Evolutionary conservation across 1,140 invertebrate species (phyloP).

Genomic region (Magallana angulata): DNA sequence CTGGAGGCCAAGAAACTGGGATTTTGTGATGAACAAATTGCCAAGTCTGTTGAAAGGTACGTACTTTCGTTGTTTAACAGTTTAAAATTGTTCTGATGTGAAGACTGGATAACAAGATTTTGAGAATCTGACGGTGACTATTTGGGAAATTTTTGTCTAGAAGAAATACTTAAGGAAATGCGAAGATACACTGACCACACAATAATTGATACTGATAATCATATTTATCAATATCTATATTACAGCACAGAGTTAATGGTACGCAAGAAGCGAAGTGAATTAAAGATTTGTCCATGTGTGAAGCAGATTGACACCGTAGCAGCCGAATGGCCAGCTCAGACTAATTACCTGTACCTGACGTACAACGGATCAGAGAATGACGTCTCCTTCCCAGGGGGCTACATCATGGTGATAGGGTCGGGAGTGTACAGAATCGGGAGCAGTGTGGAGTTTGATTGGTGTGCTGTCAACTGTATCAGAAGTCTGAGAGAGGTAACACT

Average conservation of each 20-base stretch:
- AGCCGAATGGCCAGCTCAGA: slow-evolving; percentile 98
- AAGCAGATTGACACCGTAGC: slow-evolving; percentile 99
- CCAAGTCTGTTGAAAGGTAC: slow-evolving; percentile 90
- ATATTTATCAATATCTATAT: background rate
- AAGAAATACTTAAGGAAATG: too few species aligned
- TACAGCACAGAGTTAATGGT: slow-evolving; percentile 80
- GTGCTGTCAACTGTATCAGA: slow-evolving; percentile 96
- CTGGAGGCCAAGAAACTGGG: slow-evolving; percentile 94
- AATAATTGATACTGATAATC: too few species aligned
- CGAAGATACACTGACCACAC: too few species aligned
- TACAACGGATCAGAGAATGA: slow-evolving; percentile 96
- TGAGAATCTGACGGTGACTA: too few species aligned
- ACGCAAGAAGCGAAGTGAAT: slow-evolving; percentile 76
- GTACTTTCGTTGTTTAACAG: slow-evolving; percentile 77
- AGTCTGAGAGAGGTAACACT: slow-evolving; percentile 89
- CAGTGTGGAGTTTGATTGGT: slow-evolving; percentile 99
- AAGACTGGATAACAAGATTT: too few species aligned
- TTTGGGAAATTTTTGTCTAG: too few species aligned
- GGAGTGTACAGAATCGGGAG: slow-evolving; percentile 99
- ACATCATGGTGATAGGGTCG: slow-evolving; percentile 88
- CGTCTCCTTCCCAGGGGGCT: slow-evolving; percentile 88
- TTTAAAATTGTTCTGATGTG: too few species aligned
- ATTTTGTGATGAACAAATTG: slow-evolving; percentile 99
- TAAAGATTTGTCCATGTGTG: slow-evolving; percentile 89
- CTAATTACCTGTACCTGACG: slow-evolving; percentile 98